Conservation (phyloP, 2,797 vertebrate genomes). For the Lithobates pipiens region DNA sequence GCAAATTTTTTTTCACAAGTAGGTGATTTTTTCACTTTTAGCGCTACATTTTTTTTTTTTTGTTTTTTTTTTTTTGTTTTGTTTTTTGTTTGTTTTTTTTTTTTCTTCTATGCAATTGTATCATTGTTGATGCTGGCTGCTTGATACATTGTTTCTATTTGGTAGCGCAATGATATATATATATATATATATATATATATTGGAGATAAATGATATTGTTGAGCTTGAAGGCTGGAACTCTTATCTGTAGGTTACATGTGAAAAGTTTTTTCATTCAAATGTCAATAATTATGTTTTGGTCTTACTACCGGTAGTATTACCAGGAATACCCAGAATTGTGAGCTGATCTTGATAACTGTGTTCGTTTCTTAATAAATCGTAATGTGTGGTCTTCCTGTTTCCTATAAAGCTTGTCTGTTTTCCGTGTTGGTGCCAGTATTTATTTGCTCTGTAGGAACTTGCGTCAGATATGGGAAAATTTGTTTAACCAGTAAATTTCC, state of each 20-base stretch:
- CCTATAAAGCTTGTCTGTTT: not conserved
- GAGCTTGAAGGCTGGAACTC: not conserved
- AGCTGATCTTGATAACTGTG: not conserved
- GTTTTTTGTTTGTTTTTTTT: too few species aligned
- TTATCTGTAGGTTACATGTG: not conserved
- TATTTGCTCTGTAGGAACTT: constrained; percentile 21
- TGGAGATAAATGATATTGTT: not conserved
- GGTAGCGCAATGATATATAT: too few species aligned
- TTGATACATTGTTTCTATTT: too few species aligned
- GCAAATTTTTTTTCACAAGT: too few species aligned
- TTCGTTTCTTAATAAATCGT: constrained; percentile 4
- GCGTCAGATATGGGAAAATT: constrained; percentile 27
- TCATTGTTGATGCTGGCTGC: too few species aligned
- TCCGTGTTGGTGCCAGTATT: constrained; percentile 14
- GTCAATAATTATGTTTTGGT: constrained; percentile 32
- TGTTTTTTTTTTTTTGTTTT: too few species aligned
- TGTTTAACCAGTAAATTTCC: constrained; percentile 47
- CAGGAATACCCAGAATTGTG: not conserved
- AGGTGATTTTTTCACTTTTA: too few species aligned
- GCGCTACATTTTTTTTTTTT: too few species aligned
- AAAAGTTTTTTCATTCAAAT: not conserved
- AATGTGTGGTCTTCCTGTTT: constrained; percentile 26
- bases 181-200: too few species aligned
- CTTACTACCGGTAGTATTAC: not conserved
- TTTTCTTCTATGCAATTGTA: too few species aligned